These are phyloP conservation scores for Crocodylus rhombifer DNA, from an alignment of 2,797 vertebrate species.

Conservation along the genomic window DNA sequence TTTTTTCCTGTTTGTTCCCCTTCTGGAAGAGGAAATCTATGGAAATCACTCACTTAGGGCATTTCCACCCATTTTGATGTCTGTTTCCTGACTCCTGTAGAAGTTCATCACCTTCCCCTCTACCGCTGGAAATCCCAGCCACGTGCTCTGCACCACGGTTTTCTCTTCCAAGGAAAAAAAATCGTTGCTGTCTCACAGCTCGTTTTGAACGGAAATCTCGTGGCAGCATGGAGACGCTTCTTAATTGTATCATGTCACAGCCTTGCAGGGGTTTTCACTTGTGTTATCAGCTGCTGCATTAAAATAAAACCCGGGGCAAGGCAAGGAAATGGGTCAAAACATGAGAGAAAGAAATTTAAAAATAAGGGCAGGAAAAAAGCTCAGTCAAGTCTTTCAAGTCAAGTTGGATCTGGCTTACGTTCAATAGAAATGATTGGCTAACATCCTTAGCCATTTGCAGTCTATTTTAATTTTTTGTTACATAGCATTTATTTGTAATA, in stretches of 20 bases:
- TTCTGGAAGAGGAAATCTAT: constrained; percentile 59
- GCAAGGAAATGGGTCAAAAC: background rate
- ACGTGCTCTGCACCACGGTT: constrained; percentile 32
- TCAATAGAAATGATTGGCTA: background rate
- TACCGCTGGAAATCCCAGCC: background rate
- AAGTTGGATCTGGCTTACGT: background rate
- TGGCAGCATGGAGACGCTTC: background rate
- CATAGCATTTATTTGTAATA: background rate
- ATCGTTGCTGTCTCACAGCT: background rate
- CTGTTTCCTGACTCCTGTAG: constrained; percentile 59
- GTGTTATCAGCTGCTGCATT: background rate
- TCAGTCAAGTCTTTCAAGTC: background rate
- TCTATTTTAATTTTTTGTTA: too few relatives aligned
- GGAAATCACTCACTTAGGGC: constrained; percentile 53
- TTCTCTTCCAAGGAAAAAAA: constrained; percentile 54
- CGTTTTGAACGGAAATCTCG: background rate
- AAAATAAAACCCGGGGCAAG: background rate
- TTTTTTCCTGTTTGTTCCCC: constrained; percentile 38
- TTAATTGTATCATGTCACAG: background rate
- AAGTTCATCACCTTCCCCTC: constrained; percentile 32
- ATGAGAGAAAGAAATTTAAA: too few relatives aligned
- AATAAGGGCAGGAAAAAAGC: background rate
- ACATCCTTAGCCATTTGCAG: too few relatives aligned
- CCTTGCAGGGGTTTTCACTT: background rate
- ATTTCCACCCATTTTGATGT: constrained; percentile 48